Base-by-base conservation (phyloP, 2,113 vertebrate genomes). In the Nothoprocta pentlandii region DNA sequence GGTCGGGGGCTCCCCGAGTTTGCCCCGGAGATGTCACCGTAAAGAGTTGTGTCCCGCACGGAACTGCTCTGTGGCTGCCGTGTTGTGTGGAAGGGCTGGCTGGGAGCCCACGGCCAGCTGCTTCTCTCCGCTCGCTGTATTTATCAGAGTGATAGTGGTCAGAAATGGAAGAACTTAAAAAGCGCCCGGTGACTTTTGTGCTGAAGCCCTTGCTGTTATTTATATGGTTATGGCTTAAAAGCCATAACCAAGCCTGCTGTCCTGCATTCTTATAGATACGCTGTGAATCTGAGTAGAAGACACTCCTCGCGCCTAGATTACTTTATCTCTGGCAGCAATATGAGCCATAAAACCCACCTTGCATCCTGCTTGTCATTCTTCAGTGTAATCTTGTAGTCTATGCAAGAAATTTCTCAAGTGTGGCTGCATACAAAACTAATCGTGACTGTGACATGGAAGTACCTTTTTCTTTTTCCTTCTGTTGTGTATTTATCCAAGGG, bases 31-130 rank as follows among this genome's bases (percentile, higher is more conserved):
- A 56, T 93, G 56, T 32, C 68, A 0, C 80, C 34, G 64, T 19
- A 70, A 76, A 78, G 6, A 88, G 53, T 41, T 6, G 2, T 39
- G 0, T 5, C 54, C 32, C 1, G 0, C n/a, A 19, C 81, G 9
- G 11, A 85, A 19, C 59, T 14, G 39, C 3, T 12, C 26, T 26
- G 73, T 10, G 12, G 28, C 54, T 3, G 46, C 2, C 21, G 30
- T 4, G 68, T 25, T 22, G 5, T 36, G 63, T 53, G 69, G 39
- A 53, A 51, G 0, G 51, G 16, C 77, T 92, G 86, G 64, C 62
- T 2, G 2, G 21, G 1, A 75, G 80, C 80, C 68, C 44, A 0
- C 0, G 0, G 6, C 49, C 36, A 1, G 39, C 22, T 22, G n/a
- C 39, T 8, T n/a, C 25, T 49, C 36, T 66, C 47, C 30, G 41